Evolutionary conservation across 64 coral and sea anemone species (phyloP).

Genomic region (Stylophora pistillata): DNA sequence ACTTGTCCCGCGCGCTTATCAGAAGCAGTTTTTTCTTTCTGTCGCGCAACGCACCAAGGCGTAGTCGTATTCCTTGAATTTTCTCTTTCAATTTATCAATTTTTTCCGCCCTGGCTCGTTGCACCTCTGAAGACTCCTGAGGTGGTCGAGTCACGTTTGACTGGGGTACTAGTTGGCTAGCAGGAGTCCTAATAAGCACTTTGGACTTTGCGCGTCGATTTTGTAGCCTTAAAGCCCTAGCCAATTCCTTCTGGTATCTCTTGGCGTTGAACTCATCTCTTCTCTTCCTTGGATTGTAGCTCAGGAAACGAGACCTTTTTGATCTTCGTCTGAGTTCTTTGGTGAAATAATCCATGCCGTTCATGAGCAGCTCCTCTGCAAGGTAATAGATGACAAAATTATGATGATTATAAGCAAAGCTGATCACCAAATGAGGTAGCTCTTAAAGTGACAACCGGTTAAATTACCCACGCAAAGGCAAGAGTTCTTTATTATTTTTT

Average conservation of each 20-base stretch:
- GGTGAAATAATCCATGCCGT: not conserved
- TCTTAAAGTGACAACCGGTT: no score
- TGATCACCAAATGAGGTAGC: no score
- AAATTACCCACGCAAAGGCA: no score
- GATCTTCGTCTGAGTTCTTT: slow-evolving; percentile 19
- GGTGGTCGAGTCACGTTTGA: not conserved
- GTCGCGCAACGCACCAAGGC: slow-evolving; percentile 63
- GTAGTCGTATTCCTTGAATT: slow-evolving; percentile 62
- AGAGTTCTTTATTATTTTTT: no score
- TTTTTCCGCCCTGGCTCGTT: slow-evolving; percentile 38
- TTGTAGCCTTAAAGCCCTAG: slow-evolving; percentile 33
- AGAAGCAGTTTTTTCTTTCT: slow-evolving; percentile 67
- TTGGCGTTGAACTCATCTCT: slow-evolving; percentile 5
- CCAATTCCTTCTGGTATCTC: slow-evolving; percentile 28
- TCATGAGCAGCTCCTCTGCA: not conserved
- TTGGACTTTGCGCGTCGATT: slow-evolving; percentile 39
- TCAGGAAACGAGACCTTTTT: not conserved
- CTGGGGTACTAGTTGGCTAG: not conserved
- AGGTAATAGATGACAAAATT: not conserved
- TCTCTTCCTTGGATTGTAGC: not conserved
- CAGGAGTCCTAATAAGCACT: not conserved
- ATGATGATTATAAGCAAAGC: not conserved
- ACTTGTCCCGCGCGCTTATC: slow-evolving; percentile 50
- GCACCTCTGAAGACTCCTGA: not conserved
- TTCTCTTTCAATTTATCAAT: slow-evolving; percentile 70